These are phyloP conservation scores for Otis tarda DNA, from an alignment of 2,113 vertebrate genomes.

Conservation along the genomic window DNA sequence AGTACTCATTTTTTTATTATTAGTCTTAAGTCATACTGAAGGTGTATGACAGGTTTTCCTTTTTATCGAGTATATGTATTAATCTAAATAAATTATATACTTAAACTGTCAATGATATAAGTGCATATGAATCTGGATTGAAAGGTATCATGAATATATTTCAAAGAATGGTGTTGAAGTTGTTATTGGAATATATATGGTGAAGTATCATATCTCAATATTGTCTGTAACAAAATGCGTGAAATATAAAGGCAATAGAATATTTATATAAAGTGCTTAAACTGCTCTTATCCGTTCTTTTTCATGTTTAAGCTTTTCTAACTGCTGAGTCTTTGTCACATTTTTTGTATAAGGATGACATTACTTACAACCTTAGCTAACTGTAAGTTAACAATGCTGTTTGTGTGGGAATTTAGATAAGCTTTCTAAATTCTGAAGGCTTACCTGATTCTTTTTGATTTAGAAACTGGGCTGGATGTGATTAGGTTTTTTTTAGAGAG, in stretches of 20 bases:
- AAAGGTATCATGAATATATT: background rate
- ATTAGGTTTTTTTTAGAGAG: background rate
- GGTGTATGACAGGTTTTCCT: background rate
- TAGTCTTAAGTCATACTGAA: background rate
- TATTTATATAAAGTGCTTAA: conserved; percentile 16
- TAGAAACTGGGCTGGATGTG: background rate
- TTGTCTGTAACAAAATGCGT: background rate
- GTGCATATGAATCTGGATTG: background rate
- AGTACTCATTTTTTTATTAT: background rate
- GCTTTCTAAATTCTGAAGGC: background rate
- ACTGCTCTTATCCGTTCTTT: background rate
- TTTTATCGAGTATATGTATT: background rate
- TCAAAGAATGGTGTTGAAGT: background rate
- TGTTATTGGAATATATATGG: background rate
- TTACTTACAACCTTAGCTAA: background rate
- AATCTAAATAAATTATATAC: background rate
- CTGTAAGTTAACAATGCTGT: background rate
- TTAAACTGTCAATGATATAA: background rate
- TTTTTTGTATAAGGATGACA: background rate
- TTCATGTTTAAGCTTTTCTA: background rate
- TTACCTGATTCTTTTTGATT: background rate
- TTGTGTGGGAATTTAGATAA: background rate
- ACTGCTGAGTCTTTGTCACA: background rate
- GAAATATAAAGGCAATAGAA: background rate
- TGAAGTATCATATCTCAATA: background rate